phyloP scores from a whole-genome alignment of 2,797 vertebrate species.

The Rachycentron canadum region DNA sequence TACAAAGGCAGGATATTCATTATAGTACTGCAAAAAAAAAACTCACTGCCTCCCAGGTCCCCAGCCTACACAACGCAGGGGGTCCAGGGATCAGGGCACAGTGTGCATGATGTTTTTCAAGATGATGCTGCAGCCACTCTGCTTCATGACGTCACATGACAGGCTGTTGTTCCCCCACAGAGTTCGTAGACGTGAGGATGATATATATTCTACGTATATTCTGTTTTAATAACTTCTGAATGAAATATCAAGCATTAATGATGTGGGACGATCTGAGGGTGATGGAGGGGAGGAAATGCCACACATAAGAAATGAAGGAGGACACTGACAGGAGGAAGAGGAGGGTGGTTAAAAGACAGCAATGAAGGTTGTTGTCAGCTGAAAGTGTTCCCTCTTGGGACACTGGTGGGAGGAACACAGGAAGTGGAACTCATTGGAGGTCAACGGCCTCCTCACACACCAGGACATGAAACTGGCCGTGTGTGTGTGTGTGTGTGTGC shows the following conservation, averaged over 20 bases:
- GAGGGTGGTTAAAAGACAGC: constrained; percentile 54
- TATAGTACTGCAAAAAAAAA: constrained; percentile 47
- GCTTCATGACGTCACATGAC: constrained; percentile 28
- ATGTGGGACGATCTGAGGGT: constrained; percentile 16
- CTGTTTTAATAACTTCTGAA: constrained; percentile 15
- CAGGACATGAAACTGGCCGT: constrained; percentile 60
- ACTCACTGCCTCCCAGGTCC: constrained; percentile 9
- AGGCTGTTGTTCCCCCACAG: background rate
- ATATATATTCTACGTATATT: background rate
- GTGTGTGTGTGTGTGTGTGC: constrained; percentile 42
- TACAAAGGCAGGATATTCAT: constrained; percentile 65
- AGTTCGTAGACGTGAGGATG: constrained; percentile 13
- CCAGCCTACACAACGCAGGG: constrained; percentile 15
- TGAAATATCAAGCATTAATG: no score
- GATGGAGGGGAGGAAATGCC: constrained; percentile 57
- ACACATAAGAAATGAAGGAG: constrained; percentile 56
- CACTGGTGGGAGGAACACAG: constrained; percentile 59
- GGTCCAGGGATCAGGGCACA: constrained; percentile 29
- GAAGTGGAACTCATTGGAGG: constrained; percentile 75
- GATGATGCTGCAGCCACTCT: constrained; percentile 21
- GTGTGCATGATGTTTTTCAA: constrained; percentile 43
- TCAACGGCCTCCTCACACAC: constrained; percentile 76
- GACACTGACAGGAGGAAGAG: constrained; percentile 53
- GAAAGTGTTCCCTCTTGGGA: constrained; percentile 55
- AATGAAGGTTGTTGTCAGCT: constrained; percentile 63